These are phyloP conservation scores for Callaeas wilsoni DNA, from an alignment of 2,113 vertebrate genomes.

Conservation along the genomic window DNA sequence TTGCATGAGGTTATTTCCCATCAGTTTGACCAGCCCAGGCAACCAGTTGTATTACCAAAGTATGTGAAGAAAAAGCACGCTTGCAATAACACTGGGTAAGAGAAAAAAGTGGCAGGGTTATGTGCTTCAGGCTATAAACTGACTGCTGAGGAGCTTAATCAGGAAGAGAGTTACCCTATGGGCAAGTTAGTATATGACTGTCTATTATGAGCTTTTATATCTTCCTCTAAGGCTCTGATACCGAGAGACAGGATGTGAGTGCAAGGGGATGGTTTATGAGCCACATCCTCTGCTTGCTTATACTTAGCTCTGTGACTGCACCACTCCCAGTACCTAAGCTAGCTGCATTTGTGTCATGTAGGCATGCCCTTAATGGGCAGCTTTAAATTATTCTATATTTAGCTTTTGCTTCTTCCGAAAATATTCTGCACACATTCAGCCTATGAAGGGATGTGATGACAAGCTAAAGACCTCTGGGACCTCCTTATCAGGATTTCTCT, in stretches of 20 bases:
- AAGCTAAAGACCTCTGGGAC: neutral
- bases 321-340: neutral
- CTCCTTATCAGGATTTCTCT: conserved; percentile 18
- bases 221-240: conserved; percentile 25
- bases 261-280: neutral
- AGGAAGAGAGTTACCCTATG: neutral
- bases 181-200: neutral
- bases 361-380: conserved; percentile 50
- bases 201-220: neutral
- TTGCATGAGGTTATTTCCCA: neutral
- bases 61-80: neutral
- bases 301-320: conserved; percentile 26
- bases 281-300: conserved; percentile 32
- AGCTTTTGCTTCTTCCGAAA: conserved; percentile 34
- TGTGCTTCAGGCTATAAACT: neutral
- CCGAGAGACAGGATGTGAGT: conserved; percentile 23
- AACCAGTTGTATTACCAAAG: neutral
- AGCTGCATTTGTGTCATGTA: neutral
- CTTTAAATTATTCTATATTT: conserved; percentile 45
- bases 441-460: neutral
- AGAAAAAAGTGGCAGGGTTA: neutral
- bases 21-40: neutral
- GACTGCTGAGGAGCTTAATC: neutral
- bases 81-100: neutral
- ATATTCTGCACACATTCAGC: neutral